These are phyloP conservation scores for Bombus turneri DNA, from an alignment of 1,140 invertebrate species.

Conservation along the genomic window DNA sequence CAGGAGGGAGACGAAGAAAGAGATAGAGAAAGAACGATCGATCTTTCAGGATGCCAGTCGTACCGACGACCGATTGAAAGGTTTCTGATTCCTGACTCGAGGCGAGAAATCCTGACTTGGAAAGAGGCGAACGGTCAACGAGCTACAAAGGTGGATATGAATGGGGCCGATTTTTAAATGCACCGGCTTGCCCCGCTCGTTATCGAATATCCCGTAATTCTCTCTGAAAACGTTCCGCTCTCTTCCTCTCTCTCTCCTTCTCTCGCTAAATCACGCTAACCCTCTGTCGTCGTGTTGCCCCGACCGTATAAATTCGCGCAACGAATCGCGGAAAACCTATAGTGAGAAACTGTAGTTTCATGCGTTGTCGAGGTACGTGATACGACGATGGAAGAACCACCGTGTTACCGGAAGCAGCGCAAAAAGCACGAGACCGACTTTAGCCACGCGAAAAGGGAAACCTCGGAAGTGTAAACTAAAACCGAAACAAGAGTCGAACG, in stretches of 20 bases:
- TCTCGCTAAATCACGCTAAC: not conserved
- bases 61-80: conserved; percentile 67
- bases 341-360: not conserved
- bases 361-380: not conserved
- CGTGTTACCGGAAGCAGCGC: not conserved
- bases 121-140: conserved; percentile 20
- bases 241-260: not conserved
- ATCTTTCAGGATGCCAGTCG: conserved; percentile 66
- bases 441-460: not conserved
- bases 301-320: not conserved
- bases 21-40: conserved; percentile 50
- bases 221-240: not conserved
- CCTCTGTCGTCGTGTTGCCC: not conserved
- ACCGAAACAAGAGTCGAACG: not conserved
- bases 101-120: conserved; percentile 56
- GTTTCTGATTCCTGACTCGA: conserved; percentile 66
- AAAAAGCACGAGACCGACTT: not conserved
- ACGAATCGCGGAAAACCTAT: not conserved
- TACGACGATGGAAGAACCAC: not conserved
- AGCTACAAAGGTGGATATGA: conserved; percentile 21
- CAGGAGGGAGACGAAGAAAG: conserved; percentile 31
- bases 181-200: not conserved
- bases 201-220: conserved; percentile 21
- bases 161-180: conserved; percentile 35
- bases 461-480: not conserved